Percentiles rank a stretch among this genome's conserved stretches.
phyloP scores from a whole-genome alignment of 2,888 invertebrate genomes.

The Thereva nobilitata region DNA sequence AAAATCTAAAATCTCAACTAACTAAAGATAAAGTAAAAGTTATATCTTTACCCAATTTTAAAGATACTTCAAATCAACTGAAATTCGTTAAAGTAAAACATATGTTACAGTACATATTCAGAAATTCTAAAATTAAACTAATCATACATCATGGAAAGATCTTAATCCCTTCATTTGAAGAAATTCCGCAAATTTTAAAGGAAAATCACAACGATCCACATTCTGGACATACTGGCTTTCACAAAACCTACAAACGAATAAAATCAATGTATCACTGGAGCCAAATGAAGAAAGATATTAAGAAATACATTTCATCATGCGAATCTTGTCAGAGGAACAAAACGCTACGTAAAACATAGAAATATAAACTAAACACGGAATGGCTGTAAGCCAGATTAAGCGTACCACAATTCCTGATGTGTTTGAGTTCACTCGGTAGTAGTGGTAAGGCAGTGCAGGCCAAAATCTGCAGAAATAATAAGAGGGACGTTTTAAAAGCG shows the following conservation, averaged over 20 bases:
- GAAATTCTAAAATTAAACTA: constrained; percentile 9
- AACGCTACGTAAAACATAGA: constrained; percentile 6
- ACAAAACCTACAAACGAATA: constrained; percentile 1
- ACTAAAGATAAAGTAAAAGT: constrained; percentile 8
- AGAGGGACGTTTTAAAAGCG: no score
- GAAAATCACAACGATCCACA: constrained; percentile 28
- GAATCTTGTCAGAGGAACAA: constrained; percentile 46
- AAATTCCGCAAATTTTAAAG: constrained; percentile 32
- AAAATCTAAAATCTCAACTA: constrained; percentile 10
- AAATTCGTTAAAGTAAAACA: constrained; percentile 22
- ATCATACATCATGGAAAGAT: background rate
- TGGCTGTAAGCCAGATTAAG: no score
- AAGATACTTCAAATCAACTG: background rate
- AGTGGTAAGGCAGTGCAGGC: no score
- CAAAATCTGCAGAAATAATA: no score
- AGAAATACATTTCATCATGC: constrained; percentile 45
- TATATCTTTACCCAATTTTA: constrained; percentile 12
- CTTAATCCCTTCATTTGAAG: background rate
- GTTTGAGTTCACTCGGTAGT: no score
- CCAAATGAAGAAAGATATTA: background rate
- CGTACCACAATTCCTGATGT: no score
- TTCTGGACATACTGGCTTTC: background rate
- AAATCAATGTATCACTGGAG: background rate
- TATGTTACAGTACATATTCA: constrained; percentile 3
- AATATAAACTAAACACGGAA: no score